Percentiles rank a stretch among this genome's conserved stretches.
These are phyloP conservation scores for Hypercompe scribonia DNA, from an alignment of 2,888 invertebrate species.

Conservation along the genomic window DNA sequence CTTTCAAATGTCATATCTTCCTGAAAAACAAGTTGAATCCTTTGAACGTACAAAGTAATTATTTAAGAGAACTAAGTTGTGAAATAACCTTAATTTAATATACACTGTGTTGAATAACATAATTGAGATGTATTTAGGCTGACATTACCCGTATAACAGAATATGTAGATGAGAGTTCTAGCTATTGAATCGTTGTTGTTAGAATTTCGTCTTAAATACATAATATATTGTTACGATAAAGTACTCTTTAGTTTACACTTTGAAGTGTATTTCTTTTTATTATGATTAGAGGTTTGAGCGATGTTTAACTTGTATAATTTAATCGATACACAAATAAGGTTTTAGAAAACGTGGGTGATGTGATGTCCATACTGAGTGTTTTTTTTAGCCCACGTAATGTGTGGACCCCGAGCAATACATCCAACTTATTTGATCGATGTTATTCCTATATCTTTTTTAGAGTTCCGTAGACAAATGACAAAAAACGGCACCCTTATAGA, in stretches of 20 bases:
- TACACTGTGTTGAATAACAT: background rate
- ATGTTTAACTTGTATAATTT: background rate
- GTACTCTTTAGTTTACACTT: background rate
- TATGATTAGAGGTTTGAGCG: background rate
- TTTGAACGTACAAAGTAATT: background rate
- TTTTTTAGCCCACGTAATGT: too few species aligned
- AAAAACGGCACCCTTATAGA: too few species aligned
- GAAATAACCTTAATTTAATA: background rate
- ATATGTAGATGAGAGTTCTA: background rate
- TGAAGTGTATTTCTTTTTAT: background rate
- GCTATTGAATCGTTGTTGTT: background rate
- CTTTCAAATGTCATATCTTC: background rate
- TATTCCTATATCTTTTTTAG: background rate
- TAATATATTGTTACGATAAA: background rate
- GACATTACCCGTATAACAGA: constrained; percentile 2
- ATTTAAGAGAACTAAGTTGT: background rate
- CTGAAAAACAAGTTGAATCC: background rate
- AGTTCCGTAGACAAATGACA: too few species aligned
- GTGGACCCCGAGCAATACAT: too few species aligned
- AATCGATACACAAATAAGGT: background rate
- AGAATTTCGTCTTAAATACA: background rate
- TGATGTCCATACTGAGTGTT: too few species aligned
- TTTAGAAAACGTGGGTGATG: too few species aligned
- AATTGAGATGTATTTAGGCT: background rate
- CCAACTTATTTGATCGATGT: too few species aligned